These are phyloP conservation scores for Daphoenositta chrysoptera DNA, from an alignment of 2,113 vertebrate species.

Conservation along the genomic window DNA sequence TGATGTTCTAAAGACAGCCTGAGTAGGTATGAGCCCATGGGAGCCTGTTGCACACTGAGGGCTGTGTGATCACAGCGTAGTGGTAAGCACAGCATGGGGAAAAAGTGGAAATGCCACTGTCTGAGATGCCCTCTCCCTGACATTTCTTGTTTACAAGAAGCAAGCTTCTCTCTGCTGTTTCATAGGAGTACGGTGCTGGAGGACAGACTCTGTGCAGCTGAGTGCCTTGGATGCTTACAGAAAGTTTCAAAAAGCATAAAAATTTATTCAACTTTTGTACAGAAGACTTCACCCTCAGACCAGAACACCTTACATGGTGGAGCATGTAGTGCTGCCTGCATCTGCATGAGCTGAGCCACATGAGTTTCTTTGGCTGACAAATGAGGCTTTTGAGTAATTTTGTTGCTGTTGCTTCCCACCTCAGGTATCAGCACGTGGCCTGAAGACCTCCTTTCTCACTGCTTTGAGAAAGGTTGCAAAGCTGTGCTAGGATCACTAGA, in stretches of 20 bases:
- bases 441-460: neutral
- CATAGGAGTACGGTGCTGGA: neutral
- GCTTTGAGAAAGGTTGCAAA: neutral
- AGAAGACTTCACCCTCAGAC: neutral
- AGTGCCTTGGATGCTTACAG: neutral
- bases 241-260: neutral
- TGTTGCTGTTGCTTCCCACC: neutral
- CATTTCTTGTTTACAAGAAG: neutral
- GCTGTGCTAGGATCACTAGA: neutral
- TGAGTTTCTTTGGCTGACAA: neutral
- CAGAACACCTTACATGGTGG: neutral
- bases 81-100: neutral
- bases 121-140: neutral
- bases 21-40: neutral
- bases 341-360: fast-evolving
- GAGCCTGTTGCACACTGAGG: fast-evolving
- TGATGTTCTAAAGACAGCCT: neutral
- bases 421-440: neutral
- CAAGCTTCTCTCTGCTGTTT: neutral
- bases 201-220: neutral
- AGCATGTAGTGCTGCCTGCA: fast-evolving
- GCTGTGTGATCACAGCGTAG: neutral
- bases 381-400: neutral
- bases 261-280: neutral
- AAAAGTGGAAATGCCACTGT: neutral